Evolutionary conservation across 2,113 vertebrate species (phyloP).

Genomic region (Isurus oxyrinchus): DNA sequence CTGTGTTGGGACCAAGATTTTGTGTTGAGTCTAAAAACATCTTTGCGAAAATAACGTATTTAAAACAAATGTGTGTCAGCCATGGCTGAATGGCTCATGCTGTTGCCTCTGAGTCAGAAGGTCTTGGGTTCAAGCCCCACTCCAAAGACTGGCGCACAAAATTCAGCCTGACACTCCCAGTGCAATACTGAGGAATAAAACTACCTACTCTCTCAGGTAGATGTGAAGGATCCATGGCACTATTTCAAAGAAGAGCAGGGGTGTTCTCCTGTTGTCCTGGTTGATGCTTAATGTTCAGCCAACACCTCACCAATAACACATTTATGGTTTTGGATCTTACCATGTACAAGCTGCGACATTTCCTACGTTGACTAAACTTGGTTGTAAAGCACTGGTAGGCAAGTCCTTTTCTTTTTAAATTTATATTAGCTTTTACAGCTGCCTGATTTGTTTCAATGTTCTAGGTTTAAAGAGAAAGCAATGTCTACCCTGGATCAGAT

Average conservation of each 20-base stretch:
- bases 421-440: background rate
- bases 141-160: background rate
- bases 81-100: background rate
- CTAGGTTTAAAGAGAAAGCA: slow-evolving; percentile 57
- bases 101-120: background rate
- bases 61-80: background rate
- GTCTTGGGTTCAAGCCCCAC: background rate
- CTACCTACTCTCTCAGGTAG: background rate
- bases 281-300: background rate
- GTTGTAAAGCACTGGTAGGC: no score
- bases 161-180: background rate
- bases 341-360: background rate
- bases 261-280: background rate
- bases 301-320: background rate
- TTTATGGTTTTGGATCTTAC: background rate
- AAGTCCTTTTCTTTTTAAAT: background rate
- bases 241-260: background rate
- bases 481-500: slow-evolving; percentile 53
- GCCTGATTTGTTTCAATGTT: slow-evolving; percentile 26
- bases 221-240: background rate
- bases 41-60: background rate
- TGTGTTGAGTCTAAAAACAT: background rate
- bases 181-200: background rate
- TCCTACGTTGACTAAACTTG: background rate
- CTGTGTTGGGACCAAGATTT: background rate